Conservation (phyloP, 1,140 invertebrate species). For the Drepana arcuata region DNA sequence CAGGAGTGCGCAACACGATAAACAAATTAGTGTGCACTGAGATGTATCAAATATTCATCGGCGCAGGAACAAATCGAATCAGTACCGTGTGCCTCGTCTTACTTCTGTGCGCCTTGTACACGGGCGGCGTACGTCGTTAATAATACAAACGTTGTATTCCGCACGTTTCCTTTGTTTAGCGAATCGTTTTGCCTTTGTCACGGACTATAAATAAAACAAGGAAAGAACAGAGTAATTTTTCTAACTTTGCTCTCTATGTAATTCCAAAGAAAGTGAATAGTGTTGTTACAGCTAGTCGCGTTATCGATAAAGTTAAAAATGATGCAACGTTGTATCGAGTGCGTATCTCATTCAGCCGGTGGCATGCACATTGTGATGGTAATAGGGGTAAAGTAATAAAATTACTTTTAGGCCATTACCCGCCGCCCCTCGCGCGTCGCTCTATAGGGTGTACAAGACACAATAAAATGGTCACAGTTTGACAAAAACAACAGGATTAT, state of each 20-base stretch:
- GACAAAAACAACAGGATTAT: constrained; percentile 38
- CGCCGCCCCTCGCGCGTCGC: constrained; percentile 35
- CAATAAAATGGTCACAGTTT: constrained; percentile 44
- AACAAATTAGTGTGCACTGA: constrained; percentile 70
- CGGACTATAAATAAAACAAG: too few species aligned
- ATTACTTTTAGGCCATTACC: constrained; percentile 70
- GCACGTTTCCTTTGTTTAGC: too few species aligned
- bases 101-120: constrained; percentile 37
- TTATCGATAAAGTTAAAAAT: constrained; percentile 36
- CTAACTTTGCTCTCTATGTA: too few species aligned
- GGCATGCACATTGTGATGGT: constrained; percentile 63
- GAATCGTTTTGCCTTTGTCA: too few species aligned
- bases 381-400: constrained; percentile 70
- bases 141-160: constrained; percentile 24
- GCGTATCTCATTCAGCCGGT: constrained; percentile 49
- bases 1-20: constrained; percentile 55
- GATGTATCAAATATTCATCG: constrained; percentile 66
- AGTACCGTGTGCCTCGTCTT: constrained; percentile 48
- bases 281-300: too few species aligned
- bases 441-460: constrained; percentile 49
- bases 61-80: constrained; percentile 66
- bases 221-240: too few species aligned
- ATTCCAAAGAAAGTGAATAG: too few species aligned
- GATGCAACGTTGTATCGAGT: constrained; percentile 37
- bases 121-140: constrained; percentile 27